phyloP scores from a whole-genome alignment of 2,113 vertebrate species.

The Camelus bactrianus region DNA sequence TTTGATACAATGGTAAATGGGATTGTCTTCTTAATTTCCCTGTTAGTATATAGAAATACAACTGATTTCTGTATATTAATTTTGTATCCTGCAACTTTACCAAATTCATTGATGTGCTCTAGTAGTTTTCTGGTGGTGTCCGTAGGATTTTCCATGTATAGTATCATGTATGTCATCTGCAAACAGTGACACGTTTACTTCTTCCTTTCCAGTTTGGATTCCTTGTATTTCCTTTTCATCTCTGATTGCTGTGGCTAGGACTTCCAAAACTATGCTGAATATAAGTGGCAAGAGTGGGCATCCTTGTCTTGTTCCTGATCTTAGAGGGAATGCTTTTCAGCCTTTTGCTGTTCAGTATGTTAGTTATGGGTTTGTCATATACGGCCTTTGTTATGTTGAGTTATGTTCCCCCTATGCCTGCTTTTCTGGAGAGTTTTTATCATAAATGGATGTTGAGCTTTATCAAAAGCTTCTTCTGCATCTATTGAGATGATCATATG shows the following conservation, averaged over 20 bases:
- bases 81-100: neutral
- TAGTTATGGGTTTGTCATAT: rapidly evolving
- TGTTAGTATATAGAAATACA: neutral
- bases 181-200: neutral
- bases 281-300: neutral
- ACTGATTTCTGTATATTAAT: neutral
- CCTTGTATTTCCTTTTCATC: neutral
- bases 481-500: neutral
- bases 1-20: neutral
- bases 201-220: neutral
- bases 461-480: neutral
- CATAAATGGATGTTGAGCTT: neutral
- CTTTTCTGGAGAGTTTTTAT: neutral
- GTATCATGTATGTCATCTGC: neutral
- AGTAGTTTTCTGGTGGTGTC: neutral
- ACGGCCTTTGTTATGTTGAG: neutral
- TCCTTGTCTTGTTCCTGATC: neutral
- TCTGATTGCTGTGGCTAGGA: neutral
- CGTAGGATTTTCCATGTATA: neutral
- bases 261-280: neutral
- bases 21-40: neutral
- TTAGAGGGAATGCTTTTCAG: neutral
- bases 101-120: neutral
- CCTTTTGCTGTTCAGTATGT: neutral
- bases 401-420: neutral